Conservation (phyloP, 2,113 vertebrate species). For the Sphyrna mokarran region DNA sequence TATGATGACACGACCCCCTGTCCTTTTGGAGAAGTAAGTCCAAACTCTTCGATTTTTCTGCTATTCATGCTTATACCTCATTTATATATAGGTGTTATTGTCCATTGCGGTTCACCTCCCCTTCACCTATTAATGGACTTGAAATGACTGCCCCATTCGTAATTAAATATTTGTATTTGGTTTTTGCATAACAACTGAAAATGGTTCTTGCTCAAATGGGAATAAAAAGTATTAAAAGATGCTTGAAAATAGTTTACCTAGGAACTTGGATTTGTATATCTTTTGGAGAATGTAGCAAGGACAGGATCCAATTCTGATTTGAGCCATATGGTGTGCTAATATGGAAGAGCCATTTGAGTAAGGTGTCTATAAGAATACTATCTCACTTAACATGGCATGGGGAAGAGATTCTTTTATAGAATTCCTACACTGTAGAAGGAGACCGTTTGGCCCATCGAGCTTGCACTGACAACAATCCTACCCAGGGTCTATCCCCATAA, state of each 20-base stretch:
- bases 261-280: background rate
- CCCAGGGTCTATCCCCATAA: no score
- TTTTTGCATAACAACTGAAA: background rate
- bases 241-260: background rate
- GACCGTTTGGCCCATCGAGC: no score
- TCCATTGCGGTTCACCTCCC: background rate
- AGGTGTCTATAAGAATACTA: background rate
- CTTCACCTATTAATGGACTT: background rate
- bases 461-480: no score
- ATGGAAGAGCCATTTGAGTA: background rate
- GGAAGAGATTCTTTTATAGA: no score
- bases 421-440: no score
- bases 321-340: background rate
- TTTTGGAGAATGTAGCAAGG: background rate
- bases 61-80: background rate
- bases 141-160: background rate
- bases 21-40: conserved; percentile 96
- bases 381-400: background rate
- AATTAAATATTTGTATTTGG: background rate
- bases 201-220: background rate
- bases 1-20: conserved; percentile 81
- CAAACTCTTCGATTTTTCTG: background rate
- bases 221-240: background rate
- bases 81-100: background rate
- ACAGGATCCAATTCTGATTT: background rate